These are phyloP conservation scores for Felis chaus DNA, from an alignment of 2,113 vertebrate genomes.

Conservation along the genomic window DNA sequence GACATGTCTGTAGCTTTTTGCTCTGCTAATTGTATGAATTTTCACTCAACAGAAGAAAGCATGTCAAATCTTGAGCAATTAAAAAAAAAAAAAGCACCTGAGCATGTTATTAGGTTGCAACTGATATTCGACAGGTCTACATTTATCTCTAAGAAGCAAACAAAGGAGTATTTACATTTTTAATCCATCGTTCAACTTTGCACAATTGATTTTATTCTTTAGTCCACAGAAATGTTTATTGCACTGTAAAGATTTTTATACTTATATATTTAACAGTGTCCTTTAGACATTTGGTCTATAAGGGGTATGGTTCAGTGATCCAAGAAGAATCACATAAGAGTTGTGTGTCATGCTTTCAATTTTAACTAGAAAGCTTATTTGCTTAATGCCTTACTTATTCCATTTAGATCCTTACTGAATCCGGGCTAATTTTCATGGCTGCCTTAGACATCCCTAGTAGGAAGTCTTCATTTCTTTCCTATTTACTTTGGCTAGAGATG, in stretches of 20 bases:
- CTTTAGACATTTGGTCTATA: background rate
- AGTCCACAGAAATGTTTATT: background rate
- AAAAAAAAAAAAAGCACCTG: background rate
- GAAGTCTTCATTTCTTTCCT: slow-evolving; percentile 29
- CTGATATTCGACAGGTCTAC: background rate
- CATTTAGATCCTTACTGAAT: slow-evolving; percentile 14
- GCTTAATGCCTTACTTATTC: background rate
- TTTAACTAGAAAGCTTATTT: slow-evolving; percentile 45
- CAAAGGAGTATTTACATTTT: slow-evolving; percentile 6
- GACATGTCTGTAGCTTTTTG: background rate
- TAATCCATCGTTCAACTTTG: background rate
- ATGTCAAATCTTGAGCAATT: slow-evolving; percentile 17
- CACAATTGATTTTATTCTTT: background rate
- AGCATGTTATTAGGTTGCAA: slow-evolving; percentile 37
- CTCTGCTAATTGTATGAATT: slow-evolving; percentile 12
- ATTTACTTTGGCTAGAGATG: slow-evolving; percentile 2
- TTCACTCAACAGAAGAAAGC: slow-evolving; percentile 38
- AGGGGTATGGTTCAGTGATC: background rate
- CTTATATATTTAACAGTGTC: slow-evolving; percentile 7
- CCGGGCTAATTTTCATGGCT: slow-evolving; percentile 16
- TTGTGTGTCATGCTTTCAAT: slow-evolving; percentile 26
- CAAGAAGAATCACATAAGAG: background rate
- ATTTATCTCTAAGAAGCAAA: slow-evolving; percentile 44
- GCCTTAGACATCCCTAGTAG: background rate
- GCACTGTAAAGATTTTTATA: background rate